Base-by-base conservation (phyloP, 2,797 vertebrate genomes). In the Ceyx erithaca region DNA sequence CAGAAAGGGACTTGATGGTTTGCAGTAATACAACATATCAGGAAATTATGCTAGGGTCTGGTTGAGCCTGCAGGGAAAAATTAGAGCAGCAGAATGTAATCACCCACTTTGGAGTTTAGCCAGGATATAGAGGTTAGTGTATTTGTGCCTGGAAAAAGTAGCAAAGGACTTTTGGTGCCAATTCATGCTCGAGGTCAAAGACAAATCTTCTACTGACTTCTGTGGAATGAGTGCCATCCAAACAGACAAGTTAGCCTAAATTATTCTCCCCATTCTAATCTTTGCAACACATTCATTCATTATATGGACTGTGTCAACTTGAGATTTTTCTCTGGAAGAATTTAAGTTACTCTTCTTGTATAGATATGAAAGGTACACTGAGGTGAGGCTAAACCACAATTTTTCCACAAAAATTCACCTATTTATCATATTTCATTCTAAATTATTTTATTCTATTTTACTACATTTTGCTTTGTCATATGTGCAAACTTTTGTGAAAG, bases 71-170 rank as follows among this genome's bases (percentile, higher is more conserved):
- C 40, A 68, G 72, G 58, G n/a, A 45, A 67, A 85, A 92, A 76
- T 71, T 49, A 91, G 69, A 89, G 80, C 73, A 86, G 73, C 31
- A 57, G 73, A 93, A 87, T 66, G 48, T 79, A 87, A 79, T 90
- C 89, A 86, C 48, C 22, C 37, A 26, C 16, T 55, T 76, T 80
- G 91, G 85, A 92, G 26, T 87, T 37, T 72, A 48, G 67, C 87
- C 87, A 95, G 55, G 35, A 59, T 35, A 66, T 35, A 49, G 62
- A 89, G 25, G 59, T 91, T 92, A 88, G 69, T 3, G 2, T 57
- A 87, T 93, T 57, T 70, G 55, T 76, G 49, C 49, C 77, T 73
- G 28, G 58, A 80, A 94, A 72, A 93, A 66, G 21, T 35, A 93
- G 37, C 43, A 62, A 77, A 81, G 37, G 55, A 40, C n/a, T 64